phyloP scores from a whole-genome alignment of 1,140 invertebrate species.

The Cydia splendana region DNA sequence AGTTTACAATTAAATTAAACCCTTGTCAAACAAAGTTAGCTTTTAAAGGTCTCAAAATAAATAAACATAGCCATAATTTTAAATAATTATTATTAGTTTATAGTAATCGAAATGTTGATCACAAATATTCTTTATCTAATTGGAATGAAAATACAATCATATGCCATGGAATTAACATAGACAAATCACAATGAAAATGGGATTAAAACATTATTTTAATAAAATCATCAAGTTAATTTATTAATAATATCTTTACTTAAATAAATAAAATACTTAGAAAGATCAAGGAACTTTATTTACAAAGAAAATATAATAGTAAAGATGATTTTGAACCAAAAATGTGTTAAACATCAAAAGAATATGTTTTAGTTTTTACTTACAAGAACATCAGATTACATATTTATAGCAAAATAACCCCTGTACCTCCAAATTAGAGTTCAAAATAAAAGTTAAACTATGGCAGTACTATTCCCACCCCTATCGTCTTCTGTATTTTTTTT shows the following conservation, averaged over 20 bases:
- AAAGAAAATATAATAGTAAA: neutral
- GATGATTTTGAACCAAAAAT: neutral
- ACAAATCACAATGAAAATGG: neutral
- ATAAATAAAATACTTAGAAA: constrained; percentile 29
- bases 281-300: constrained; percentile 26
- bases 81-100: neutral
- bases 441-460: no score
- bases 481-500: no score
- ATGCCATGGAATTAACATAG: neutral
- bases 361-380: neutral
- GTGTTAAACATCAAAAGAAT: neutral
- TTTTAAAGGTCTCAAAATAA: constrained; percentile 2
- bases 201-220: no score
- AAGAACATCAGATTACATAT: neutral
- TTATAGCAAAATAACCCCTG: neutral
- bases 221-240: neutral
- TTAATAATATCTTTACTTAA: constrained; percentile 23
- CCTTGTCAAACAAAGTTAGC: neutral
- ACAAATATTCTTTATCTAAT: neutral
- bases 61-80: neutral
- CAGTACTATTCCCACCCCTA: no score
- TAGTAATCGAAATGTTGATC: neutral
- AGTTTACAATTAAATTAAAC: no score
- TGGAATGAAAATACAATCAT: neutral
- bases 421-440: neutral